These are phyloP conservation scores for Neoniphon sammara DNA, from an alignment of 2,797 vertebrate genomes.

Conservation along the genomic window DNA sequence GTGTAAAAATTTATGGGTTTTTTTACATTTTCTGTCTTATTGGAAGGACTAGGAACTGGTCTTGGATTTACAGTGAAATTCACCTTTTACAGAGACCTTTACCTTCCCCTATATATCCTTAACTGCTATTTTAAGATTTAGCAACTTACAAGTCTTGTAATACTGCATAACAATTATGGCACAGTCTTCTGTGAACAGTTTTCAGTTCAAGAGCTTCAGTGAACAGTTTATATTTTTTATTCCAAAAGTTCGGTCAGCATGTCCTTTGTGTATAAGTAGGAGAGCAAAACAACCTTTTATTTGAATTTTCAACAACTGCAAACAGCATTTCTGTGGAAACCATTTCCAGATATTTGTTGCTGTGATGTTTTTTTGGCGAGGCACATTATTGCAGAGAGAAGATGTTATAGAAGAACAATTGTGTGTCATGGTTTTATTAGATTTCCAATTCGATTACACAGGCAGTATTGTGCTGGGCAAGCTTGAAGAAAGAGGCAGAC, in stretches of 20 bases:
- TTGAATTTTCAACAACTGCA: conserved; percentile 4
- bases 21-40: too few relatives aligned
- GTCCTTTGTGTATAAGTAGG: background rate
- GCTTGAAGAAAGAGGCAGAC: conserved; percentile 42
- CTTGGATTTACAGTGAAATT: too few relatives aligned
- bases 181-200: background rate
- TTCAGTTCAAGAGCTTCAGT: background rate
- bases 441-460: conserved; percentile 65
- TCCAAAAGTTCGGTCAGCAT: background rate
- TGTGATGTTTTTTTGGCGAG: conserved; percentile 55
- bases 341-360: conserved; percentile 55
- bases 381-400: conserved; percentile 43
- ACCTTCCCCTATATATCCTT: too few relatives aligned
- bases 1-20: too few relatives aligned
- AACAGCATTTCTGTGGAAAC: conserved; percentile 38
- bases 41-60: too few relatives aligned
- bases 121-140: too few relatives aligned
- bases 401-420: conserved; percentile 52
- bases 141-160: too few relatives aligned
- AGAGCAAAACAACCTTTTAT: background rate
- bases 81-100: too few relatives aligned
- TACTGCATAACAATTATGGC: too few relatives aligned
- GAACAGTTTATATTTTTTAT: too few relatives aligned
- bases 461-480: conserved; percentile 45
- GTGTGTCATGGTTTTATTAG: conserved; percentile 59